Evolutionary conservation across 2,113 vertebrate species (phyloP), one percentile per base, ranked within the genome.

Genomic region (Plotosus lineatus): DNA sequence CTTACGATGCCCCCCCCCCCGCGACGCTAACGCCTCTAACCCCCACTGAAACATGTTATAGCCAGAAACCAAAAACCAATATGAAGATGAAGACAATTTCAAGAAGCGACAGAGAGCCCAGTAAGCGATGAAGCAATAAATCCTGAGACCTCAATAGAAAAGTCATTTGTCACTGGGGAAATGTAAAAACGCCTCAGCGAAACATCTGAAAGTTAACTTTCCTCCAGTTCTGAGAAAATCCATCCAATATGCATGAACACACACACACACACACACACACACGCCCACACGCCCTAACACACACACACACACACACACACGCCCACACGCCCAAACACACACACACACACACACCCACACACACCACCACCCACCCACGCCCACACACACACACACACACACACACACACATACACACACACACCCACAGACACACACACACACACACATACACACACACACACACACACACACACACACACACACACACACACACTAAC

Each of bases 111-210:
- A 71, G 77, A 56, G 58, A 53, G 66, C n/a, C 50, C 65, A 58
- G 66, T 51, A 72, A 72, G 78, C 38, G 21, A 56, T n/a, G 12
- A 72, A 72, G 53, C 66, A 72, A 72, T 60, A 80, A 58, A 80
- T 80, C 60, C 66, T 58, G 53, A 23, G 65, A 40, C 77, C 36
- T 55, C 77, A 71, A 71, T 79, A 56, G 65, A 56, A 79, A 69
- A 71, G 77, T 26, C 77, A 79, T 79, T 79, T 79, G 65, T 79
- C 51, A 79, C 51, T 66, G 66, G 78, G 26, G n/a, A 44, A 79
- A 79, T 79, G 63, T 71, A 72, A 51, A 73, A 73, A 28, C 19
- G 28, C 69, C 46, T 73, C 69, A 73, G 69, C 69, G 36, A 60
- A 69, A 58, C 31, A 51, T 80, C 28, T 33, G 23, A 72, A 80